phyloP scores from a whole-genome alignment of 2,797 vertebrate genomes.

The Dicrostonyx torquatus region DNA sequence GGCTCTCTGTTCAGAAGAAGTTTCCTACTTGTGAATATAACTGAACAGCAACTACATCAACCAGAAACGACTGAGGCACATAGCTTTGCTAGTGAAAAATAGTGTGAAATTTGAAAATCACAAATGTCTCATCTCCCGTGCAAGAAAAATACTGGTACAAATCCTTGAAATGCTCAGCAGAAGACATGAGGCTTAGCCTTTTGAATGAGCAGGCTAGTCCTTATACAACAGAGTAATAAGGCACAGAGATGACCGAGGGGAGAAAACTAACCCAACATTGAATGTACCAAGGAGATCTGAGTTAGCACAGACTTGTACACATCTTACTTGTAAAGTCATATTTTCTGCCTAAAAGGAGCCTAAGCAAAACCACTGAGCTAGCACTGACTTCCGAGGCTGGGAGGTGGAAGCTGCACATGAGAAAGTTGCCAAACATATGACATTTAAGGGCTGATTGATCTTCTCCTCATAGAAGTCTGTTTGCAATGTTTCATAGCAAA shows the following conservation, averaged over 20 bases:
- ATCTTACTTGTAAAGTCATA: conserved; percentile 46
- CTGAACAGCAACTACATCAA: conserved; percentile 27
- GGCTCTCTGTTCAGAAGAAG: not conserved
- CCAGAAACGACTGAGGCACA: conserved; percentile 8
- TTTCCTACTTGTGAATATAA: conserved; percentile 54
- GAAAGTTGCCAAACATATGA: conserved; percentile 71
- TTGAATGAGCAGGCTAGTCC: conserved; percentile 19
- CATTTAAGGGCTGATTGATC: conserved; percentile 73
- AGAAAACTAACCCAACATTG: conserved; percentile 30
- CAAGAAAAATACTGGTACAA: not conserved
- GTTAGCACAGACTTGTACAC: conserved; percentile 30
- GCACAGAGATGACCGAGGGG: conserved; percentile 18
- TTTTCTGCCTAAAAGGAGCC: conserved; percentile 69
- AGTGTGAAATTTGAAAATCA: conserved; percentile 38
- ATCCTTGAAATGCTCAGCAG: conserved; percentile 7
- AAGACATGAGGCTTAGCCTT: conserved; percentile 43
- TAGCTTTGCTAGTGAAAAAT: conserved; percentile 29
- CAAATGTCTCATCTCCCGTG: conserved; percentile 18
- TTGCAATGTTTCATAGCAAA: conserved; percentile 73
- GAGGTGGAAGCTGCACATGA: conserved; percentile 53
- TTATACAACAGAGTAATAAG: conserved; percentile 20
- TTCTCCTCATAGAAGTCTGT: conserved; percentile 58
- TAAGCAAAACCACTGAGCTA: conserved; percentile 64
- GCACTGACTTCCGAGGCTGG: conserved; percentile 23
- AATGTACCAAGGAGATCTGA: conserved; percentile 18